Evolutionary conservation across 2,113 vertebrate species (phyloP), one percentile per base, ranked within the genome.

Genomic region (Nerophis ophidion): DNA sequence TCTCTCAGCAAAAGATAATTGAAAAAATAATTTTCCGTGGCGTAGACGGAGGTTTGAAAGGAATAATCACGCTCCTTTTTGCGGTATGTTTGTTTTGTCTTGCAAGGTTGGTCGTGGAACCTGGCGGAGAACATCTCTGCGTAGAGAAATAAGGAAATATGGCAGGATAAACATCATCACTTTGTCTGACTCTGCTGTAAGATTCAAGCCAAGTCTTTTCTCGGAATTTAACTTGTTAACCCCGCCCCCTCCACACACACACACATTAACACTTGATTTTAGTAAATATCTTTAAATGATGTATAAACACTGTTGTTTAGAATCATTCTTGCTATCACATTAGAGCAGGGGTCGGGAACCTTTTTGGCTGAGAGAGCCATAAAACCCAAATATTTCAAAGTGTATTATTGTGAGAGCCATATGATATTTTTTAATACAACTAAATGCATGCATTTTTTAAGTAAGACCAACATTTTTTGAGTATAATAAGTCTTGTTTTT

Each of bases 31-130:
- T 33, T 72, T 74, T 72, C 53, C 17, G 59, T 9, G 49, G 56
- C 26, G 55, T 61, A 55, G 66, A 59, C 61, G 45, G 10, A 6
- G 6, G 57, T 70, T 55, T 40, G 60, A 76, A 63, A 62, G 17
- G 62, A 66, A 57, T 67, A 69, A 81, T 68, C 35, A 75, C 48
- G 60, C 66, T 65, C 45, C 42, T 48, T 67, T 66, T 72, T 61
- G 9, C 48, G 57, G 46, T 26, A 16, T 38, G 11, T 56, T 40
- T 40, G 19, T 51, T 44, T 44, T 44, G 10, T 13, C 47, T 33
- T 50, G 45, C 80, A 76, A 77, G 79, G 79, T 81, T 65, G 71
- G 63, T 68, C 57, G 65, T 65, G 35, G 68, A 75, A 61, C 71
- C 58, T 57, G 47, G 49, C 15, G 46, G 6, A 60, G 36, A 76